A percentile compares a stretch with the other conserved stretches of the same genome.
Evolutionary conservation across 35 echinoderm and acorn worm genomes (phyloP).

Genomic region (Ophioderma brevispina): DNA sequence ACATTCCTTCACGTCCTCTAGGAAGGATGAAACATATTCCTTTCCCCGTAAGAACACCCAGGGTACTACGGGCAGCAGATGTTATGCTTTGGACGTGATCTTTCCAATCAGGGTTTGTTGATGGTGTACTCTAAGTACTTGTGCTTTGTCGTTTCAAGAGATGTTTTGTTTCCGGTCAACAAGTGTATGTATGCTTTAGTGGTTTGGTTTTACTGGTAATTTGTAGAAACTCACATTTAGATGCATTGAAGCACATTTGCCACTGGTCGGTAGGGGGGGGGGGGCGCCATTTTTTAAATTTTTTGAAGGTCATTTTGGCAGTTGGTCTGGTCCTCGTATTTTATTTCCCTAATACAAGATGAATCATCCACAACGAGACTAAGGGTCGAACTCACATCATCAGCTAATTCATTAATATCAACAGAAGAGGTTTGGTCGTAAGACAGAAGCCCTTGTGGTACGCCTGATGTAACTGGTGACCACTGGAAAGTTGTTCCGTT

Average conservation of each 20-base stretch:
- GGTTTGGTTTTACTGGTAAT: slow-evolving; percentile 21
- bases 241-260: slow-evolving; percentile 65
- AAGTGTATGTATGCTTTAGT: slow-evolving; percentile 11
- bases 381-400: slow-evolving; percentile 31
- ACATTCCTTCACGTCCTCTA: not conserved
- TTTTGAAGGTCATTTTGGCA: slow-evolving; percentile 40
- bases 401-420: slow-evolving; percentile 57
- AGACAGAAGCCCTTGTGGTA: slow-evolving; percentile 63
- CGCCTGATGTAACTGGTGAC: slow-evolving; percentile 37
- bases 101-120: slow-evolving; percentile 30
- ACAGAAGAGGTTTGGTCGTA: slow-evolving; percentile 54
- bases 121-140: slow-evolving; percentile 45
- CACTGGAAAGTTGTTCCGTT: slow-evolving; percentile 34
- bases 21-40: not conserved
- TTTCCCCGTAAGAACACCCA: slow-evolving; percentile 32
- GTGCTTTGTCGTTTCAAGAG: not conserved
- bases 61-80: not conserved
- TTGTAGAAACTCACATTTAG: slow-evolving; percentile 45
- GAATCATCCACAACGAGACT: slow-evolving; percentile 80
- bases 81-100: slow-evolving; percentile 6
- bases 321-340: not conserved
- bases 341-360: slow-evolving; percentile 56
- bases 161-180: not conserved
- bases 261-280: slow-evolving; percentile 27
- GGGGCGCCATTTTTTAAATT: slow-evolving; percentile 19